These are phyloP conservation scores for Hemichromis elongatus DNA, from an alignment of 2,113 vertebrate genomes.

Conservation along the genomic window DNA sequence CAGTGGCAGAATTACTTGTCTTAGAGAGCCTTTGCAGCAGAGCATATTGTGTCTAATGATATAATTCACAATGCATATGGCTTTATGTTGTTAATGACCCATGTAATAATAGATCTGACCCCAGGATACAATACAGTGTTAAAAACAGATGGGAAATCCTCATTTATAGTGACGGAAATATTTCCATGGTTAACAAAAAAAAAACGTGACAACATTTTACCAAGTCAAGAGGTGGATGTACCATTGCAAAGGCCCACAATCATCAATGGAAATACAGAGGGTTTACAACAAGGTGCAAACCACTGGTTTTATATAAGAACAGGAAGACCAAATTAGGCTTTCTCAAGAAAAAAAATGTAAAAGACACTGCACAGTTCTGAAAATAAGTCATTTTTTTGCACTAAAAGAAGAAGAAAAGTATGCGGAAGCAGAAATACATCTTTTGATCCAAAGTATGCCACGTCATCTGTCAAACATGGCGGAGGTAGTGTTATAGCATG, in stretches of 20 bases:
- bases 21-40: conserved; percentile 28
- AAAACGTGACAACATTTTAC: not conserved
- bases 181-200: not conserved
- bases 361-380: not conserved
- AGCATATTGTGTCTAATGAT: not conserved
- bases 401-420: not conserved
- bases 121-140: not conserved
- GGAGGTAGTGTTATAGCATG: not conserved
- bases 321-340: not conserved
- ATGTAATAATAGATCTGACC: not conserved
- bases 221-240: not conserved
- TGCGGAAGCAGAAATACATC: not conserved
- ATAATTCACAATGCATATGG: not conserved
- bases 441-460: not conserved
- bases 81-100: not conserved
- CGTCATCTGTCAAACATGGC: not conserved
- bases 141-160: not conserved
- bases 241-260: not conserved
- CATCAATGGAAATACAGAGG: not conserved
- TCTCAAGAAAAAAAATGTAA: not conserved
- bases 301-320: not conserved
- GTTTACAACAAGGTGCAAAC: not conserved
- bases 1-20: conserved; percentile 18
- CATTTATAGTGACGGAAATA: not conserved
- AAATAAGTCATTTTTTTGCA: not conserved